Conservation (phyloP, 2,888 invertebrate species). For the Meandrusa payeni region DNA sequence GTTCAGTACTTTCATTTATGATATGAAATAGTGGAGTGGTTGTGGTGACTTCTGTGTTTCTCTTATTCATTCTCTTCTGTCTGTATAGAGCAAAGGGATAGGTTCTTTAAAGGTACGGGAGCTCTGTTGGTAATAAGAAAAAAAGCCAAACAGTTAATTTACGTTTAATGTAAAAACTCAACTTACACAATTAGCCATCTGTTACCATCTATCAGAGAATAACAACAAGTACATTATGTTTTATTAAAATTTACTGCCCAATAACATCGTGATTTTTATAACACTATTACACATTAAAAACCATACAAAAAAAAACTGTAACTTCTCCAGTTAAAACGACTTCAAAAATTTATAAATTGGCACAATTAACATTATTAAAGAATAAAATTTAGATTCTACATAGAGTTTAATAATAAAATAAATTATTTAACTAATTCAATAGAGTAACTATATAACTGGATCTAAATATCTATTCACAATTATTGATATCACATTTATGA, state of each 20-base stretch:
- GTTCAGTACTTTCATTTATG: too few species aligned
- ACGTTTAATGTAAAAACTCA: conserved; percentile 73
- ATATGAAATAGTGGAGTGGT: too few species aligned
- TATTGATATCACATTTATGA: conserved; percentile 58
- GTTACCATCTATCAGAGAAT: conserved; percentile 55
- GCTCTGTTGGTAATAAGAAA: too few species aligned
- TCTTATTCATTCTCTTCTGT: too few species aligned
- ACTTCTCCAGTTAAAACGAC: conserved; percentile 34
- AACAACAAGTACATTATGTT: conserved; percentile 66
- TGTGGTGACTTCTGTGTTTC: too few species aligned
- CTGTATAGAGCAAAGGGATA: too few species aligned
- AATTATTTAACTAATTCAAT: conserved; percentile 26
- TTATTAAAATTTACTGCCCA: conserved; percentile 40
- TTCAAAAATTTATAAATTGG: conserved; percentile 49
- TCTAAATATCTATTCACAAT: conserved; percentile 33
- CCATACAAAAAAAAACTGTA: conserved; percentile 28
- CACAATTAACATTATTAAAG: conserved; percentile 41
- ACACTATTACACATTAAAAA: conserved; percentile 13
- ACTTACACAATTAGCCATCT: conserved; percentile 56
- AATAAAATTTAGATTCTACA: conserved; percentile 28
- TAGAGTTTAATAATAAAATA: conserved; percentile 35
- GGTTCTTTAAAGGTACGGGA: too few species aligned
- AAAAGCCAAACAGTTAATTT: conserved; percentile 59
- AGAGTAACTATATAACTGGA: conserved; percentile 9
- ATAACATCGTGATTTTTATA: conserved; percentile 37